Evolutionary conservation across 2,888 invertebrate species (phyloP).

Genomic region (Pristionchus maxplancki): DNA sequence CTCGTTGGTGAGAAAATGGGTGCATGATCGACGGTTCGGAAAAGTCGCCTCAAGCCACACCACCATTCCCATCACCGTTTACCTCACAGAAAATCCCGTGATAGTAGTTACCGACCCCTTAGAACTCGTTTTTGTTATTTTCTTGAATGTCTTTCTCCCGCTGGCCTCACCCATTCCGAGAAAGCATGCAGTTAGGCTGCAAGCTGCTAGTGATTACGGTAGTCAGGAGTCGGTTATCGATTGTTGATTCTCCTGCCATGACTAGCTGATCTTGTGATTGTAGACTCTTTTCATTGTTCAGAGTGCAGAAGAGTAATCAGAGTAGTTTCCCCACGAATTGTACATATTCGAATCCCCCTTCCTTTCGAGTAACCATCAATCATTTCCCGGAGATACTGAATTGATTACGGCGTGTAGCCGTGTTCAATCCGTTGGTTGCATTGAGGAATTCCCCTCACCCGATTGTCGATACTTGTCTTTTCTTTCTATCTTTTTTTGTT

Average conservation of each 20-base stretch:
- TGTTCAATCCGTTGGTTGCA: not conserved
- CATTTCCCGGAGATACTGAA: not conserved
- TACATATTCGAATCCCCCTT: not conserved
- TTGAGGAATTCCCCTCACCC: conserved; percentile 12
- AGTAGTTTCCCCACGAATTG: not conserved
- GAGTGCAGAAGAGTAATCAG: conserved; percentile 7
- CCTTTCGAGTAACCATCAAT: not conserved
- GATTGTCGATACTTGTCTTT: conserved; percentile 47
- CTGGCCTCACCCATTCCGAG: conserved; percentile 4
- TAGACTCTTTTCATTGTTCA: not conserved
- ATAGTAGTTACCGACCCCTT: not conserved
- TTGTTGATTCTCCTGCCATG: not conserved
- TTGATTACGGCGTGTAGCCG: not conserved
- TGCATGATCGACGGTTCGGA: conserved; percentile 30
- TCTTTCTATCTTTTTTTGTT: conserved; percentile 3
- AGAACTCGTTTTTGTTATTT: conserved; percentile 25
- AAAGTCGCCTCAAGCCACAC: conserved; percentile 1
- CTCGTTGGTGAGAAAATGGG: conserved; percentile 46
- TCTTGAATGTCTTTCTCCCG: not conserved
- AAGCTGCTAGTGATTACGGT: conserved; percentile 35
- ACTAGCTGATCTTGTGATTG: conserved; percentile 11
- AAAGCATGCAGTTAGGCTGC: conserved; percentile 34
- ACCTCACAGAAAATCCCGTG: conserved; percentile 6
- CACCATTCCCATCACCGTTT: not conserved
- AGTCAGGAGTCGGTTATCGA: conserved; percentile 27